Evolutionary conservation across 2,888 invertebrate species (phyloP).

Genomic region (Hypomecis punctinalis): DNA sequence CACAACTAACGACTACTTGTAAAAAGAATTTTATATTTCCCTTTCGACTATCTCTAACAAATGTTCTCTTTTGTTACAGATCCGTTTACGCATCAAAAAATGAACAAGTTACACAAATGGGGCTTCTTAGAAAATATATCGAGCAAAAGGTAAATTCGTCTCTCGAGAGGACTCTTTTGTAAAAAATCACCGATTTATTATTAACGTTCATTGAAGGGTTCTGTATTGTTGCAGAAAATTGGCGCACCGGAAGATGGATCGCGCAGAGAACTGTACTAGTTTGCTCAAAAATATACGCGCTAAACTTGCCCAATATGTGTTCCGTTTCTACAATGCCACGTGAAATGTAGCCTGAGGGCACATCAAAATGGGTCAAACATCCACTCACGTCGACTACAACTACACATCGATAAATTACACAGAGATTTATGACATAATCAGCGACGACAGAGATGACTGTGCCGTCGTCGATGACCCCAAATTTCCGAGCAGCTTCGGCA

Average conservation of each 20-base stretch:
- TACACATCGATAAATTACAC: conserved; percentile 67
- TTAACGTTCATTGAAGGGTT: conserved; percentile 46
- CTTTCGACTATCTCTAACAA: conserved; percentile 45
- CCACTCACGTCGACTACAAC: conserved; percentile 66
- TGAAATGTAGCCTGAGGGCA: conserved; percentile 65
- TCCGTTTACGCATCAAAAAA: conserved; percentile 60
- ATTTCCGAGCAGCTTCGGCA: conserved; percentile 89
- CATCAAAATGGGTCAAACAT: conserved; percentile 73
- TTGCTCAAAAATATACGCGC: conserved; percentile 54
- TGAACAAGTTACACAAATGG: conserved; percentile 70
- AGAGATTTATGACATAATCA: conserved; percentile 60
- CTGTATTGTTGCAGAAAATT: conserved; percentile 72
- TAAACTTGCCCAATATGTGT: conserved; percentile 52
- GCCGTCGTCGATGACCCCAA: conserved; percentile 76
- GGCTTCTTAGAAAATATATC: conserved; percentile 62
- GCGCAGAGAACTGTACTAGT: conserved; percentile 51
- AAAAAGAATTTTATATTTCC: conserved; percentile 45
- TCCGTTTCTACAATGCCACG: conserved; percentile 53
- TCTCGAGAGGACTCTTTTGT: conserved; percentile 40
- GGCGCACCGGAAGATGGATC: conserved; percentile 60
- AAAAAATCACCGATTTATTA: conserved; percentile 17
- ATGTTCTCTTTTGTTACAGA: conserved; percentile 70
- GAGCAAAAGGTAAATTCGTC: conserved; percentile 62
- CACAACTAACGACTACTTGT: conserved; percentile 24
- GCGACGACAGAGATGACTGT: conserved; percentile 74